Base-by-base conservation (phyloP, 2,888 invertebrate species). In the Selenia dentaria region DNA sequence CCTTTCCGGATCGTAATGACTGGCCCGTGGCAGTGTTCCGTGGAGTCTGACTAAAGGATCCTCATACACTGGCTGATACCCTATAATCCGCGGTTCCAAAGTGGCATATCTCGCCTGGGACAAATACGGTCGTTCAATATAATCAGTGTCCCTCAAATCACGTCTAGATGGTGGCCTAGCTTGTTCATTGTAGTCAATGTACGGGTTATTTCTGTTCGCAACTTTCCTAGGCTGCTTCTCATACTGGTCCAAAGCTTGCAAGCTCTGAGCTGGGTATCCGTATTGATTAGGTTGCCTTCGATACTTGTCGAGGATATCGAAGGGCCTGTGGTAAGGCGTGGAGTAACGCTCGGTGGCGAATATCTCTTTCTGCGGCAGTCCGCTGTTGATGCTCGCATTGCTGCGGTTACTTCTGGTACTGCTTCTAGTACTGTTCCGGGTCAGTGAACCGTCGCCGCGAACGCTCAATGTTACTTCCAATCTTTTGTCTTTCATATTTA, bases 381-480 rank as follows among this genome's bases (percentile, higher is more conserved):
- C 69, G 38, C 76, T 83, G 53, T 67, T 77, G 58, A 65, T 83
- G 56, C 84, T 87, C 6, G 63, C 53, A 59, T 79, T 81, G 55
- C 86, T 86, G 45, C 79, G 74, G 57, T 81, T 87, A 57, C 88
- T 89, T 64, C 90, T 74, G 13, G 57, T 78, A 47, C 90, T 90
- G 59, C 87, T 83, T 54, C 89, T 74, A 10, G 72, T 62, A 61
- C 79, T 79, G 64, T 83, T 83, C 29, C 90, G 76, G 48, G 76
- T 79, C 51, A 90, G 60, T 36, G 90, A 86, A 54, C 89, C 86
- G 50, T 91, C 91, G 25, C 90, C 89, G 25, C 88, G 83, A 44
- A 91, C 90, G 64, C 87, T 91, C 49, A 91, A 64, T 57, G 81
- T 91, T 43, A 91, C 70, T 78, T 91, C 83, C 20, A 91, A 68